Evolutionary conservation across 2,888 invertebrate species (phyloP), one percentile per base, ranked within the genome.

Genomic region (Cremastinae sp.): DNA sequence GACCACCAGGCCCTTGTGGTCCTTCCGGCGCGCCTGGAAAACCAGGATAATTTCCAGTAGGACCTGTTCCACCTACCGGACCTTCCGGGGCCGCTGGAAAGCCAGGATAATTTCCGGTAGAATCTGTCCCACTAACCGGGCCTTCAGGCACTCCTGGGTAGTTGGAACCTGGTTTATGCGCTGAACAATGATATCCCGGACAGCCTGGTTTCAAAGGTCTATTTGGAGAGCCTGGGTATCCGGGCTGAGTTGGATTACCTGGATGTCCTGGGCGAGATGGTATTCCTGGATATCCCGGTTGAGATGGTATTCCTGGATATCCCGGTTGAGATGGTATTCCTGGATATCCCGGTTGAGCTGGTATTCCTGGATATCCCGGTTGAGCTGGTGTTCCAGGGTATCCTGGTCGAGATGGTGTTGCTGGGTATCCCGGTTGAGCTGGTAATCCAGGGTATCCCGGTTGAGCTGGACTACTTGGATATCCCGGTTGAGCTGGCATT

Each of bases 201-300:
- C 14, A 14, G 16, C 58, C 69, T 2, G 54, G 64, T 68, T 51
- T 43, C 49, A 41, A 18, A 1, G 82, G 80, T 0, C 53, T 36
- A 28, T 81, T 79, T 16, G 83, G 81, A n/a, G 62, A 54, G 9
- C 80, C 72, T 0, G 56, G 89, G 18, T 90, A 82, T 5, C 83
- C 85, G 1, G 83, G 81, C 2, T 91, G 91, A 0, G 90, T 80
- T 1, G 91, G 91, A 0, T 91, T 91, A 0, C 91, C 91, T 36
- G 56, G 92, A 43, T 86, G 83, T 12, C 90, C 90, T 43, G 81
- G 79, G 10, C 22, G 53, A 0, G 62, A 80, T 9, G 82, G 84
- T 0, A n/a, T 56, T 12, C 82, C 80, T 20, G 80, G 80, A 0
- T 74, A 47, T 2, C 75, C 58, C 8, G 80, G 77, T n/a, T 61